phyloP scores from a whole-genome alignment of 2,113 vertebrate species.

The Antechinus flavipes region DNA sequence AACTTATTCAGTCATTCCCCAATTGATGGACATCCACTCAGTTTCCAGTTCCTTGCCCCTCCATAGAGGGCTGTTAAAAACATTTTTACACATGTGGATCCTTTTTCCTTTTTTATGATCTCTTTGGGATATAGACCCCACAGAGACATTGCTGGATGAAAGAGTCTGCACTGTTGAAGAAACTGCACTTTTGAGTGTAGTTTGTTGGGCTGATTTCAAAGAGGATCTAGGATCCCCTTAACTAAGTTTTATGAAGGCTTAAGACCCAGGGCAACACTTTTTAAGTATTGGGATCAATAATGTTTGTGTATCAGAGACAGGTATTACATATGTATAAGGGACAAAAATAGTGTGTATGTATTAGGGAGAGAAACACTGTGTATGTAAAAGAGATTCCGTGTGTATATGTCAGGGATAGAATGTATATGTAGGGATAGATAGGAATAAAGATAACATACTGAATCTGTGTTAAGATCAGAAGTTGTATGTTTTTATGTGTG shows the following conservation, averaged over 20 bases:
- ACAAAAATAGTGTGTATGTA: not conserved
- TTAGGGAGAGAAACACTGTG: not conserved
- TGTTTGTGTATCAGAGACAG: not conserved
- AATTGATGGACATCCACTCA: no score
- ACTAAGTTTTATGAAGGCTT: not conserved
- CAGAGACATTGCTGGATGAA: no score
- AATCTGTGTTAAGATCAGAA: not conserved
- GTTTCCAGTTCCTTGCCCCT: no score
- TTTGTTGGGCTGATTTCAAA: not conserved
- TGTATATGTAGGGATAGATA: no score
- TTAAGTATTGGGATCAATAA: not conserved
- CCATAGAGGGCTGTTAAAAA: no score
- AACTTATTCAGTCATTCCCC: no score
- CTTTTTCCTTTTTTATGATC: no score
- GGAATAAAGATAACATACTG: not conserved
- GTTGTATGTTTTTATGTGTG: not conserved
- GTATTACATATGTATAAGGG: not conserved
- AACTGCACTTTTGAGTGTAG: no score
- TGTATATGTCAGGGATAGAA: not conserved
- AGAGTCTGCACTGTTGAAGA: no score
- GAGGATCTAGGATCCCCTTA: not conserved
- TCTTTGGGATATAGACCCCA: no score
- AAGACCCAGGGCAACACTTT: not conserved
- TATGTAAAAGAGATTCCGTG: not conserved
- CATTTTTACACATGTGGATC: no score